Evolutionary conservation across 2,888 invertebrate genomes (phyloP), one percentile per base, ranked within the genome.

Genomic region (Crocallis elinguaria): DNA sequence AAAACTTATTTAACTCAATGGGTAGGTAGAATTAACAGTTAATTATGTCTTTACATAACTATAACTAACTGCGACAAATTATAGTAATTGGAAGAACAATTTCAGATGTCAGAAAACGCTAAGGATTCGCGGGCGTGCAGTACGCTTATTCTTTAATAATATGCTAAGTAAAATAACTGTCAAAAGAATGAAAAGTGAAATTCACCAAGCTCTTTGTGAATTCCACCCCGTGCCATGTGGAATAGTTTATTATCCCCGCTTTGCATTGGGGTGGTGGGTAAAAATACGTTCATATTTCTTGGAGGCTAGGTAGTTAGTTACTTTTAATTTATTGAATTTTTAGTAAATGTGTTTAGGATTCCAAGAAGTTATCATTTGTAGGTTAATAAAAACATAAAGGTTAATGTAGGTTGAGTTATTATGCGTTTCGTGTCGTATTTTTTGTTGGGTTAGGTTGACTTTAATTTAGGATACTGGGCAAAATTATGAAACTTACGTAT

Each of bases 151-250:
- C 36, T 58, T 45, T 60, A 49, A 51, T 55, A 58, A 39, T 53
- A 62, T 57, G 51, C 53, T 54, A 54, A 59, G n/a, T 56, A 49
- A 51, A 49, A 52, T 52, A 57, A 57, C 51, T 41, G 50, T 50
- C 54, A 59, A 54, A 56, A 54, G 51, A 52, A 54, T 48, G 46
- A 30, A 45, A 23, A n/a, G 29, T 25, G 36, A 49, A 52, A 48
- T 42, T 27, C 49, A 19, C 35, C 12, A 23, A 57, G 45, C 19
- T 44, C 43, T 41, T 41, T 35, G 41, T 36, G 23, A 38, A 44
- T 62, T 57, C 35, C 4, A 12, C 35, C 8, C 17, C 17, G 35
- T 46, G 19, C 44, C 25, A 30, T 30, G 46, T 51, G 11, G 30
- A 48, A 41, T 52, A 49, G 46, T 50, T 57, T 46, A 57, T 50